Percentiles rank a stretch among this genome's conserved stretches.
Conservation (phyloP, 2,797 vertebrate species). For the Phoxinus dragarum region DNA sequence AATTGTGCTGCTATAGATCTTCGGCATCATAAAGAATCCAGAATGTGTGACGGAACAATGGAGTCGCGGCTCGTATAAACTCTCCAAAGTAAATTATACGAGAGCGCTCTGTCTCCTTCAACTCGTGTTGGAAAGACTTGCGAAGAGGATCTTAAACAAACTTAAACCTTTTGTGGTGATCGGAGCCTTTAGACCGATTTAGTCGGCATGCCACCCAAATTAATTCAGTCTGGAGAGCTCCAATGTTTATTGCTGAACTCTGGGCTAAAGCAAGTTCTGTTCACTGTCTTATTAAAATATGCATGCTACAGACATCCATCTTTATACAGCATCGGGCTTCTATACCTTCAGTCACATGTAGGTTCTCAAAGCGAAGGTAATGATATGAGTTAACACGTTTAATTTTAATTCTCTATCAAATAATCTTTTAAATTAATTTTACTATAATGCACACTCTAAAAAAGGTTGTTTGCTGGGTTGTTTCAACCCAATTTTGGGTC, state of each 20-base stretch:
- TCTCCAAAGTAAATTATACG: constrained; percentile 19
- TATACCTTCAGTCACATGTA: neutral
- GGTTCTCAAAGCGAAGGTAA: neutral
- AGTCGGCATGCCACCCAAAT: constrained; percentile 27
- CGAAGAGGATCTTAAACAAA: constrained; percentile 35
- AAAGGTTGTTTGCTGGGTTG: too few species aligned
- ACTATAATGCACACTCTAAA: neutral
- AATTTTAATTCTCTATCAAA: neutral
- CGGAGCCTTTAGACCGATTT: constrained; percentile 36
- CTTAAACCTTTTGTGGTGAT: constrained; percentile 38
- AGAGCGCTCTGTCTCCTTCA: constrained; percentile 18
- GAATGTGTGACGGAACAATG: constrained; percentile 33
- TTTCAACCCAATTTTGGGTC: too few species aligned
- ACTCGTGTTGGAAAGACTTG: constrained; percentile 6
- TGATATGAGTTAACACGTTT: neutral
- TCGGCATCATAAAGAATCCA: constrained; percentile 11
- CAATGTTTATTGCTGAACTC: constrained; percentile 13
- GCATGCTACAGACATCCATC: neutral
- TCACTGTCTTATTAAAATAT: neutral
- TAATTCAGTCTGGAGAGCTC: constrained; percentile 26
- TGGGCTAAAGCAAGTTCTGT: neutral
- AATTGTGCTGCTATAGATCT: constrained; percentile 27
- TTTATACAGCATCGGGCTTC: neutral
- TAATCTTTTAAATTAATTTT: neutral
- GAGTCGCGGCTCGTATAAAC: constrained; percentile 34